phyloP scores from a whole-genome alignment of 2,888 invertebrate genomes.

The Noctua janthe region DNA sequence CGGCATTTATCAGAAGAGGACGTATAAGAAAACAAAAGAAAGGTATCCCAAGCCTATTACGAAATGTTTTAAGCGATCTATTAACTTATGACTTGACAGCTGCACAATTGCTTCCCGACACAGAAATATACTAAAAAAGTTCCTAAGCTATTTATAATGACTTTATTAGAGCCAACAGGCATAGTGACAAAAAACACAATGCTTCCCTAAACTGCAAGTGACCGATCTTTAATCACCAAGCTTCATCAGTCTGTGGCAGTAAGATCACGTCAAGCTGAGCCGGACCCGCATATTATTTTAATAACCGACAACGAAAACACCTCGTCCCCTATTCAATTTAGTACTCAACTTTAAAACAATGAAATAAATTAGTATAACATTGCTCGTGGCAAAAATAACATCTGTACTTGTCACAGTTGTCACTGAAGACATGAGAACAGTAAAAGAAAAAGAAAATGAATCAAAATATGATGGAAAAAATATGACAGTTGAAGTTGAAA shows the following conservation, averaged over 20 bases:
- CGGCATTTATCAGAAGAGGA: not conserved
- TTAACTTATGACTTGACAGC: not conserved
- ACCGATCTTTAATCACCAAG: not conserved
- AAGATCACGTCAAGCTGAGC: not conserved
- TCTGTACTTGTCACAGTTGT: not conserved
- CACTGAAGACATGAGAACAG: constrained; percentile 20
- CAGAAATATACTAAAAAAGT: constrained; percentile 9
- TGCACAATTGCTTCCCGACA: not conserved
- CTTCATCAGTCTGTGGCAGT: not conserved
- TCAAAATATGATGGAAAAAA: not conserved
- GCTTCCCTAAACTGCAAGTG: not conserved
- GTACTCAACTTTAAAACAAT: constrained; percentile 26
- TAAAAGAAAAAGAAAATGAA: constrained; percentile 1
- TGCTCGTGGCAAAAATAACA: constrained; percentile 34
- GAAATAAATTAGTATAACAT: constrained; percentile 26
- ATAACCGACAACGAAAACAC: constrained; percentile 37
- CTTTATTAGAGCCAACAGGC: not conserved
- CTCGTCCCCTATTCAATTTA: constrained; percentile 5
- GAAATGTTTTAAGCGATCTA: not conserved
- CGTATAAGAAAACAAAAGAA: not conserved
- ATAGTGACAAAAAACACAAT: not conserved
- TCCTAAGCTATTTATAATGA: constrained; percentile 39
- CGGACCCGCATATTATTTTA: constrained; percentile 17
- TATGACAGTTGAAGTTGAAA: not conserved
- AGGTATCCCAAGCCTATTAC: not conserved